These are phyloP conservation scores for Pluvianellus socialis DNA, from an alignment of 2,113 vertebrate genomes.

Conservation along the genomic window DNA sequence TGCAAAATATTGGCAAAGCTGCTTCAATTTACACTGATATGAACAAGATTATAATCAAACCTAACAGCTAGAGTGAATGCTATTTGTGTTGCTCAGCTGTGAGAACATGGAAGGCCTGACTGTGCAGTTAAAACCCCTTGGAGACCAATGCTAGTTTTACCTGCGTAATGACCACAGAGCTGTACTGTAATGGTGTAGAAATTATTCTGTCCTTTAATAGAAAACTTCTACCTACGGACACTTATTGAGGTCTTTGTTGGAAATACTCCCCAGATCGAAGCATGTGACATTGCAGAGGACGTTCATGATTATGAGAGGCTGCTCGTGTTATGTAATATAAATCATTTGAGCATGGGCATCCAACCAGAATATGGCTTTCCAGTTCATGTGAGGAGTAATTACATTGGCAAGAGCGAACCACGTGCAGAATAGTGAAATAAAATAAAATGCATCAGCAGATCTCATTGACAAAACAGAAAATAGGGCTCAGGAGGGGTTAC, in stretches of 20 bases:
- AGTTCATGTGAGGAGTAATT: slow-evolving; percentile 27
- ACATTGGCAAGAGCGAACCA: not conserved
- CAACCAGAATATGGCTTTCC: slow-evolving; percentile 30
- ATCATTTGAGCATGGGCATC: not conserved
- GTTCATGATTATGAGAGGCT: not conserved
- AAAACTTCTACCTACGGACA: slow-evolving; percentile 2
- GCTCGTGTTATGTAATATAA: not conserved
- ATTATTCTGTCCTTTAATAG: not conserved
- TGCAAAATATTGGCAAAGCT: not conserved
- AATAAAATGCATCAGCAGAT: not conserved
- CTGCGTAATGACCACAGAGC: not conserved
- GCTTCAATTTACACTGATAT: slow-evolving; percentile 8
- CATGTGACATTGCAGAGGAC: slow-evolving; percentile 40
- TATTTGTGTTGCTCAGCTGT: not conserved
- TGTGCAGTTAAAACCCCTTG: not conserved
- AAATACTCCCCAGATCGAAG: not conserved
- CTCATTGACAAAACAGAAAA: not conserved
- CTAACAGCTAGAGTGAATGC: not conserved
- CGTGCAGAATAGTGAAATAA: not conserved
- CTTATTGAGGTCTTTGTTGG: slow-evolving; percentile 1
- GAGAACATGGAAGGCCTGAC: not conserved
- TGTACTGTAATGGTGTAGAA: not conserved
- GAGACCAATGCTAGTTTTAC: not conserved
- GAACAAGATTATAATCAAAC: not conserved
- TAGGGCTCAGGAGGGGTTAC: not conserved